phyloP scores from a whole-genome alignment of 2,888 invertebrate genomes.

The Keiferia lycopersicella region DNA sequence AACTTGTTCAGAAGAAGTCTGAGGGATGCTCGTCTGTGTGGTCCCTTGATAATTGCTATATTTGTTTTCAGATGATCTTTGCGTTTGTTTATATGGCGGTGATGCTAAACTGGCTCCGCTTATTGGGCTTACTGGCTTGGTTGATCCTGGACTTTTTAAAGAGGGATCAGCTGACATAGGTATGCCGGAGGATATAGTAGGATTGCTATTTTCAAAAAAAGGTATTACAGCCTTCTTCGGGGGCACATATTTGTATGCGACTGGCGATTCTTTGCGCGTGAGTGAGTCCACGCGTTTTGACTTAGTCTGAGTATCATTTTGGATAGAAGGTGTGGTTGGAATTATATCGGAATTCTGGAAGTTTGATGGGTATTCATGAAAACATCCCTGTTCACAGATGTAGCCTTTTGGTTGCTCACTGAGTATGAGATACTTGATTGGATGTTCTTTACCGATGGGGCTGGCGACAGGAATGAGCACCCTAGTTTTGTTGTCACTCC shows the following conservation, averaged over 20 bases:
- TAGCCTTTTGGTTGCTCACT: conserved; percentile 16
- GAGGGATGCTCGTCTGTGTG: background rate
- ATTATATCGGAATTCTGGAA: background rate
- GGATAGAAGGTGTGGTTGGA: background rate
- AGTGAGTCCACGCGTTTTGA: background rate
- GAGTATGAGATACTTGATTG: conserved; percentile 12
- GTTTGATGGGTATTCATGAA: conserved; percentile 11
- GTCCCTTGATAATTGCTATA: background rate
- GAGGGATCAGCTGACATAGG: background rate
- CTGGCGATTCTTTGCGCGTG: background rate
- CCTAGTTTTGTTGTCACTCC: background rate
- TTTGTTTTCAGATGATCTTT: background rate
- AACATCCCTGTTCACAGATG: conserved; percentile 18
- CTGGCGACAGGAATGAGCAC: background rate
- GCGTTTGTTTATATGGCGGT: background rate
- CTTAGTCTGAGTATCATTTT: background rate
- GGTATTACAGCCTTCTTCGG: background rate
- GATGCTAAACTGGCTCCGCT: background rate
- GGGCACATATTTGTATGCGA: conserved; percentile 1
- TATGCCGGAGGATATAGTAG: background rate
- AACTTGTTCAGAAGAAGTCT: background rate
- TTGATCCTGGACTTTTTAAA: background rate
- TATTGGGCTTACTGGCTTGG: background rate
- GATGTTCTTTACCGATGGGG: background rate
- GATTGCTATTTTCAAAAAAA: background rate